Evolutionary conservation across 1,140 invertebrate species (phyloP), one percentile per base, ranked within the genome.

Genomic region (Aphaenogaster floridana): DNA sequence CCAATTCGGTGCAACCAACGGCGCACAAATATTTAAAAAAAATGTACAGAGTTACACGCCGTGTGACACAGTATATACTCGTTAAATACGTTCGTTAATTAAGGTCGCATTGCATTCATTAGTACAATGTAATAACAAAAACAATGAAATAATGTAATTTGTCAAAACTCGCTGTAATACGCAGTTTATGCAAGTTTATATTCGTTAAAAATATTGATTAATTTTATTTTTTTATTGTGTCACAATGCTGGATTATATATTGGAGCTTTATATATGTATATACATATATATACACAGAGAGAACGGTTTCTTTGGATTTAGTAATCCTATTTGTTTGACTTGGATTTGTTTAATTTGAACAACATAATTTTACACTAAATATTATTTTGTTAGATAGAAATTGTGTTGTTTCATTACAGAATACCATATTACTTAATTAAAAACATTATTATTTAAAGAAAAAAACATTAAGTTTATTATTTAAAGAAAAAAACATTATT

Each of bases 21-120:
- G 1, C 17, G 28, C 13, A 76, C 21, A 61, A 84, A 84, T 84
- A 50, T 74, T 61, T 42, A 5, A n/a, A n/a, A 84, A 84, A 84
- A 84, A 84, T 39, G 3, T 61, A 9, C 4, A 39, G 13, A 48
- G 48, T 74, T 48, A 61, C 28, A 74, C 9, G 21, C n/a, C 9
- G 39, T 76, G 42, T 76, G 42, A 45, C 54, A 71, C 54, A 9
- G 11, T 50, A 48, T 34, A 36, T 11, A 45, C 34, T 74, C 45
- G 39, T 83, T 83, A 59, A 83, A 83, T 83, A 21, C 39, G 6
- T 83, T 83, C 50, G 52, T 83, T 83, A 74, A 83, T 83, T 83
- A 83, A 83, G 52, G 28, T 61, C 34, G 57, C 39, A 45, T 57
- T 45, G 64, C 54, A 61, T 84, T 76, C 69, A 50, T 84, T 50